These are phyloP conservation scores for Scopus umbretta DNA, from an alignment of 2,113 vertebrate species.

Conservation along the genomic window DNA sequence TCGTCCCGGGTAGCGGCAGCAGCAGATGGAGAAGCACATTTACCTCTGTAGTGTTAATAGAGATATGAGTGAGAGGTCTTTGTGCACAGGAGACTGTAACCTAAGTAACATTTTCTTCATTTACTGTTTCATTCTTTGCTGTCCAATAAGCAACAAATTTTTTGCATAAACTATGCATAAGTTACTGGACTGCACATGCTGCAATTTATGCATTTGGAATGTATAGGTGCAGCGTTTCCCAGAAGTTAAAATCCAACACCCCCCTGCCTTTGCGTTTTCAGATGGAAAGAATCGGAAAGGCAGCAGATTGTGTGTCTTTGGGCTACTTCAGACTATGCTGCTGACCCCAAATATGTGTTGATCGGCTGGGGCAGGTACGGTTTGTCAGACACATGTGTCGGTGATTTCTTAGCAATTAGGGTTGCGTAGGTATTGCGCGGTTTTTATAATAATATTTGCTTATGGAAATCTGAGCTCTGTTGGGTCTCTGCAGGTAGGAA, in stretches of 20 bases:
- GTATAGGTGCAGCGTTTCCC: not conserved
- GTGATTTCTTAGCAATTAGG: not conserved
- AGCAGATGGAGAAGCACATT: not conserved
- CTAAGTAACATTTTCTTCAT: not conserved
- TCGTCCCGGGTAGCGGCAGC: not conserved
- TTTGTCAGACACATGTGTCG: not conserved
- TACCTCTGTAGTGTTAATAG: not conserved
- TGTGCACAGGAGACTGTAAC: not conserved
- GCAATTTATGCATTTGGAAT: not conserved
- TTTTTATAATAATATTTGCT: not conserved
- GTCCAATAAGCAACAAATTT: not conserved
- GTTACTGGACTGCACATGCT: not conserved
- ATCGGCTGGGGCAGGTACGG: not conserved
- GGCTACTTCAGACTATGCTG: not conserved
- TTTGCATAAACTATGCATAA: not conserved
- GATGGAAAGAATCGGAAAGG: not conserved
- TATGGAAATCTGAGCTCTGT: not conserved
- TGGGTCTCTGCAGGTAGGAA: not conserved
- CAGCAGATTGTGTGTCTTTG: not conserved
- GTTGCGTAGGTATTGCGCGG: rapidly evolving
- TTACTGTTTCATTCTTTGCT: not conserved
- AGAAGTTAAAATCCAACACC: not conserved
- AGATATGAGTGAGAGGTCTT: not conserved
- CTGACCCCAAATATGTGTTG: not conserved
- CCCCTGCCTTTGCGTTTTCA: not conserved